Percentiles rank a stretch among this genome's conserved stretches.
These are phyloP conservation scores for Columbina picui DNA, from an alignment of 2,113 vertebrate species.

Conservation along the genomic window DNA sequence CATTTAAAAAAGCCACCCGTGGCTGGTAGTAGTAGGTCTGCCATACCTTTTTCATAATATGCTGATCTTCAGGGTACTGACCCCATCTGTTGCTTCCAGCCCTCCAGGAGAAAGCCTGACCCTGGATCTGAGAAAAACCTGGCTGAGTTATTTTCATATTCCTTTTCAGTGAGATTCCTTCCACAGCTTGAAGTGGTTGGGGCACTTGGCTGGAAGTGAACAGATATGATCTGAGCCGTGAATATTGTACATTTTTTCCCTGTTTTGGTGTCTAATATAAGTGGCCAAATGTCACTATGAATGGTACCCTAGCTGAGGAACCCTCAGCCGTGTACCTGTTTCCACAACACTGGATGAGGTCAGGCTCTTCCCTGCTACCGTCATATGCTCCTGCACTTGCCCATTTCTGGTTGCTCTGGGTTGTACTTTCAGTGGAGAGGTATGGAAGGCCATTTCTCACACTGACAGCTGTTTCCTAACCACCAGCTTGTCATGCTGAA, in stretches of 20 bases:
- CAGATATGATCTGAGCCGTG: not conserved
- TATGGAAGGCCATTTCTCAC: not conserved
- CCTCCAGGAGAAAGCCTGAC: not conserved
- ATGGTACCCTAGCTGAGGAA: not conserved
- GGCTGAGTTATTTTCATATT: not conserved
- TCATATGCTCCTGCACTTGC: not conserved
- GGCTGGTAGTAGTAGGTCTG: not conserved
- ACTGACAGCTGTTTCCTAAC: not conserved
- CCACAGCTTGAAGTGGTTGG: not conserved
- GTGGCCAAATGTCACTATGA: not conserved
- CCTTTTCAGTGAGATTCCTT: not conserved
- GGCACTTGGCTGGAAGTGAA: not conserved
- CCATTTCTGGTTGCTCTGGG: not conserved
- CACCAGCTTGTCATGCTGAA: not conserved
- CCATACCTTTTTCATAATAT: not conserved
- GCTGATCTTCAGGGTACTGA: not conserved
- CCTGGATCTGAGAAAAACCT: not conserved
- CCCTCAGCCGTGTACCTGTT: not conserved
- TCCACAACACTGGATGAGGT: not conserved
- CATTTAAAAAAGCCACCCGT: not conserved
- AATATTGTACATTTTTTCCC: not conserved
- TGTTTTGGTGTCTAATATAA: not conserved
- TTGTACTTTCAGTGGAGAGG: not conserved
- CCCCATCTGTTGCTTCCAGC: fast-evolving
- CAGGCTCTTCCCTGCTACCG: not conserved